phyloP scores from a whole-genome alignment of 2,888 invertebrate genomes.

The Epirrhoe alternata region DNA sequence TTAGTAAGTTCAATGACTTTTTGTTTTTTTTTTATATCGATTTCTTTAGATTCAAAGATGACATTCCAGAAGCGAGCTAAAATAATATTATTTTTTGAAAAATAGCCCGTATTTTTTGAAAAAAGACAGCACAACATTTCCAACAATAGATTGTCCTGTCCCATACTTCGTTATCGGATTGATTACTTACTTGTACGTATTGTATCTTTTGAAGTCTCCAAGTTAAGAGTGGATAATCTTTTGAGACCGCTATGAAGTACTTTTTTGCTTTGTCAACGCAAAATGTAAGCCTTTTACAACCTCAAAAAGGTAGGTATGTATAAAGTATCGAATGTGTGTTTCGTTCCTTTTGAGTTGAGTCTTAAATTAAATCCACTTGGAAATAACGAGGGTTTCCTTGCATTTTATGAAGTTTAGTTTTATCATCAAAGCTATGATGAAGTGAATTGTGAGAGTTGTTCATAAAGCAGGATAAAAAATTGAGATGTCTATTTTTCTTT shows the following conservation, averaged over 20 bases:
- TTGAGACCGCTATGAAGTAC: slow-evolving; percentile 22
- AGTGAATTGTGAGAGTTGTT: not conserved
- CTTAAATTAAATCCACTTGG: slow-evolving; percentile 14
- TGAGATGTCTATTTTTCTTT: not conserved
- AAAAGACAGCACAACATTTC: slow-evolving; percentile 8
- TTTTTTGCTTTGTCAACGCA: slow-evolving; percentile 40
- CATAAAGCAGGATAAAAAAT: not conserved
- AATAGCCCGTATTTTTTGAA: not conserved
- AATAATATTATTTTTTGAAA: not conserved
- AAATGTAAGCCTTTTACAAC: slow-evolving; percentile 32
- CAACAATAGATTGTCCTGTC: slow-evolving; percentile 15
- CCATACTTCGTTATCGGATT: slow-evolving; percentile 32
- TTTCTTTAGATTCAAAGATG: no score
- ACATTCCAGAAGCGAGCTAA: no score
- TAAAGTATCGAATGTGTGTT: slow-evolving; percentile 10
- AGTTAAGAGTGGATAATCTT: slow-evolving; percentile 37
- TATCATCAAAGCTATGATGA: not conserved
- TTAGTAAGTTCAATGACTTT: no score
- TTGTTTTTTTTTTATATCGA: no score
- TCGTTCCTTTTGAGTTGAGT: slow-evolving; percentile 10
- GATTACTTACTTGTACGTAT: slow-evolving; percentile 33
- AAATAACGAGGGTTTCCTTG: slow-evolving; percentile 5
- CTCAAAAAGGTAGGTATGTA: slow-evolving; percentile 26
- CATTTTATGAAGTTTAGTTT: slow-evolving; percentile 6
- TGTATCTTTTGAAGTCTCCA: slow-evolving; percentile 39